Percentiles rank a stretch among this genome's conserved stretches.
Conservation (phyloP, 2,797 vertebrate genomes). For the Borostomias antarcticus region DNA sequence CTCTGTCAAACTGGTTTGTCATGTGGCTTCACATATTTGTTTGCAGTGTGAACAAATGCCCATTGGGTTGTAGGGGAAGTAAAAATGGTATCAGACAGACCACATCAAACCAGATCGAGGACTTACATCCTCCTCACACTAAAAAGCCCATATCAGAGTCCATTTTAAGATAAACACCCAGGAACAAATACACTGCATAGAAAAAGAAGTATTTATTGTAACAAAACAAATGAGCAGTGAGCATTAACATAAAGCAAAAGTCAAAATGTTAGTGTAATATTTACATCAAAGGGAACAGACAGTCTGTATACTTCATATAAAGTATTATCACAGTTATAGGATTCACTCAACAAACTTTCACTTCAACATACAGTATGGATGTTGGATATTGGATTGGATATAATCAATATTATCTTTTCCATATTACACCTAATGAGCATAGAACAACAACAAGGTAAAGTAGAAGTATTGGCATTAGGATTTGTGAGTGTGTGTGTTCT, state of each 20-base stretch:
- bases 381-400: neutral
- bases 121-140: neutral
- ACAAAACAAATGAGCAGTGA: neutral
- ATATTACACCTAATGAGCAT: neutral
- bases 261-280: neutral
- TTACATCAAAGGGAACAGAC: neutral
- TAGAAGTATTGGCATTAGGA: neutral
- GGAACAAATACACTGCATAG: neutral
- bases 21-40: constrained; percentile 3
- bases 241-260: neutral
- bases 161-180: constrained; percentile 2
- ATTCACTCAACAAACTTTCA: neutral
- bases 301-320: neutral
- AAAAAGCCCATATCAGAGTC: neutral
- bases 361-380: neutral
- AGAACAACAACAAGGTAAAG: neutral
- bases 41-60: no score
- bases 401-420: neutral
- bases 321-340: neutral
- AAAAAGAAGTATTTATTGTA: neutral
- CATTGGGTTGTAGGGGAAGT: no score
- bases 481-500: constrained; percentile 15
- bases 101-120: neutral
- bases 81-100: neutral
- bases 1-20: constrained; percentile 79